Conservation (phyloP, 1,140 invertebrate species). For the Rhyzopertha dominica region DNA sequence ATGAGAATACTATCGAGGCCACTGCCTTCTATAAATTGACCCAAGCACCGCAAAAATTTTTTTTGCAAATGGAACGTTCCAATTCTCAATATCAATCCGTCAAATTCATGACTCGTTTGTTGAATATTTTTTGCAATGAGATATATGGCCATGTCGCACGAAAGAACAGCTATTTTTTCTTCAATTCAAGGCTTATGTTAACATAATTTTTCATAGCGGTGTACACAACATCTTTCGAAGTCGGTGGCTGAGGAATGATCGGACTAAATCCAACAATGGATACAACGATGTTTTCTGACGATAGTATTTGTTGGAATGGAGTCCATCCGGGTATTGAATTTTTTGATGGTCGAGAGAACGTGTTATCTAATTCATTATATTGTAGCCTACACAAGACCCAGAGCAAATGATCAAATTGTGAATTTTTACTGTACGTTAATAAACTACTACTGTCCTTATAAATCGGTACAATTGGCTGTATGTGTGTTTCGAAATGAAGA, state of each 20-base stretch:
- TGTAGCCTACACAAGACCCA: conserved; percentile 21
- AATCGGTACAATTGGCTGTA: too few relatives aligned
- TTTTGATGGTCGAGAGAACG: conserved; percentile 12
- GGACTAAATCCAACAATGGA: too few relatives aligned
- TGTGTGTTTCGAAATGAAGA: too few relatives aligned
- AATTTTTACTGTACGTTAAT: conserved; percentile 14
- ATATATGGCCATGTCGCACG: too few relatives aligned
- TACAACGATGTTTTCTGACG: conserved; percentile 14
- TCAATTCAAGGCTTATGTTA: too few relatives aligned
- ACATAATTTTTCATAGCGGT: too few relatives aligned
- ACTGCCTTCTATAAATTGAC: conserved; percentile 22
- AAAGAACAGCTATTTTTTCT: too few relatives aligned
- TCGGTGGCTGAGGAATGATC: too few relatives aligned
- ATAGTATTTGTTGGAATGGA: conserved; percentile 21
- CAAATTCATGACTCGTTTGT: too few relatives aligned
- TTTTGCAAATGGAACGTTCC: conserved; percentile 23
- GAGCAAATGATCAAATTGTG: conserved; percentile 18
- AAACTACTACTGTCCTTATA: too few relatives aligned
- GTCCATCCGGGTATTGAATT: conserved; percentile 20
- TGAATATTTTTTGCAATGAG: too few relatives aligned
- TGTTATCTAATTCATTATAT: conserved; percentile 16
- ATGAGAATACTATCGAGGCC: conserved; percentile 17
- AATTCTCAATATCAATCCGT: conserved; percentile 19
- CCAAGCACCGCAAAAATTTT: conserved; percentile 19
- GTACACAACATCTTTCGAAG: too few relatives aligned